Evolutionary conservation across 2,888 invertebrate genomes (phyloP).

Genomic region (Rutpela maculata): DNA sequence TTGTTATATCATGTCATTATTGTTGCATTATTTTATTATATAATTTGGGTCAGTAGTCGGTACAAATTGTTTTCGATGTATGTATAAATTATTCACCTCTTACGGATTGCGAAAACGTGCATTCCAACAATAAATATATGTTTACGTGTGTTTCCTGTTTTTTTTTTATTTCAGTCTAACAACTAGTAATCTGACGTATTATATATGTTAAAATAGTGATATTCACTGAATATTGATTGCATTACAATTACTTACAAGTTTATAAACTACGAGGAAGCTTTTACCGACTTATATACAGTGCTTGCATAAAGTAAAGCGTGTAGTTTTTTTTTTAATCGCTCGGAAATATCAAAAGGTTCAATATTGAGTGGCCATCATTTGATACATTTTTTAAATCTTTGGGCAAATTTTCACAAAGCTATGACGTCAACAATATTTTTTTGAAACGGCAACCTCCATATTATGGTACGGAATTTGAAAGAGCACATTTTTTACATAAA

Average conservation of each 20-base stretch:
- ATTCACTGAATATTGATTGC: background rate
- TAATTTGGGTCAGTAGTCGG: constrained; percentile 47
- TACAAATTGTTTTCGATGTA: constrained; percentile 45
- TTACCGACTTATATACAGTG: constrained; percentile 32
- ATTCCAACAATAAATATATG: constrained; percentile 26
- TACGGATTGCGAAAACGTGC: constrained; percentile 24
- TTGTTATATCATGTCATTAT: constrained; percentile 33
- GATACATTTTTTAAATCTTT: too few species aligned
- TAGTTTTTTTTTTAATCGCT: too few species aligned
- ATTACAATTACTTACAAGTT: background rate
- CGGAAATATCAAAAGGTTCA: too few species aligned
- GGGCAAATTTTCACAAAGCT: too few species aligned
- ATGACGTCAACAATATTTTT: too few species aligned
- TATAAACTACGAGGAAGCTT: constrained; percentile 31
- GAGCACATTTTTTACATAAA: too few species aligned
- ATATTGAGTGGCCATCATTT: too few species aligned
- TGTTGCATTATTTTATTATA: constrained; percentile 32
- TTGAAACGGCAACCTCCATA: too few species aligned
- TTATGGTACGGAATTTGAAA: too few species aligned
- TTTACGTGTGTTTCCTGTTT: constrained; percentile 13
- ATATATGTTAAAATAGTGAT: background rate
- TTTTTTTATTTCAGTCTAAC: background rate
- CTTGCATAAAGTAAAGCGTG: too few species aligned
- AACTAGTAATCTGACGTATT: background rate
- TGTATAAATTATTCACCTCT: constrained; percentile 34